Base-by-base conservation (phyloP, 2,888 invertebrate species). In the Agrochola circellaris region DNA sequence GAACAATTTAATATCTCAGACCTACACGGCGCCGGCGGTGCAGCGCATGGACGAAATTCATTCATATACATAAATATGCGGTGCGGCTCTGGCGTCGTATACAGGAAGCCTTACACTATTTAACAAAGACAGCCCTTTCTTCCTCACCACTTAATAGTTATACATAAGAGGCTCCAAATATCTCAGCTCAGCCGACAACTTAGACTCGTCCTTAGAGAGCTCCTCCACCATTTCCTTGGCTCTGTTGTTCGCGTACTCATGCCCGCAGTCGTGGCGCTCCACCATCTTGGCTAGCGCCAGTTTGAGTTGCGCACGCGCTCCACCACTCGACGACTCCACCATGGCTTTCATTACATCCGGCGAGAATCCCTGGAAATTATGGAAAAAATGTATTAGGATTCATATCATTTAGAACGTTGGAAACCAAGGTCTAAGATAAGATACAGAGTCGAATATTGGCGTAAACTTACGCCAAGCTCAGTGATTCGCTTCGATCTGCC, bases 301-400 rank as follows among this genome's bases (percentile, higher is more conserved):
- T 80, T 95, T 95, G 67, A 98, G 93, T 87, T 98, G 98, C 2
- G 96, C 95, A 0, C 97, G 95, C 0, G 97, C 97, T 0, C 97
- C 97, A 9, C 97, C 97, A 34, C 93, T 94, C 0, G 97, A 97
- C 0, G 97, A 97, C 4, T 97, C 97, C 0, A 95, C 93, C 1
- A 98, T 92, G 11, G 94, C 94, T 77, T 95, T 95, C 89, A 98
- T 94, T 17, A 98, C 97, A 48, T 95, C 95, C 4, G 97, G 97
- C 0, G 97, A 97, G 92, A 97, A 98, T 20, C 98, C 98, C 96
- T 97, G 94, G 20, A 83, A 83, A 34, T 54, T 20, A 11, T 45
- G 42, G 13, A 13, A 3, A 30, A 6, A 6, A 20, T 20, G 0
- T 60, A 26, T 26, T 15, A 58, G 15, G 15, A 58, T 26, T 9